Percentiles rank a stretch among this genome's conserved stretches.
These are phyloP conservation scores for Poliocrania exsul DNA, from an alignment of 2,797 vertebrate genomes.

Conservation along the genomic window DNA sequence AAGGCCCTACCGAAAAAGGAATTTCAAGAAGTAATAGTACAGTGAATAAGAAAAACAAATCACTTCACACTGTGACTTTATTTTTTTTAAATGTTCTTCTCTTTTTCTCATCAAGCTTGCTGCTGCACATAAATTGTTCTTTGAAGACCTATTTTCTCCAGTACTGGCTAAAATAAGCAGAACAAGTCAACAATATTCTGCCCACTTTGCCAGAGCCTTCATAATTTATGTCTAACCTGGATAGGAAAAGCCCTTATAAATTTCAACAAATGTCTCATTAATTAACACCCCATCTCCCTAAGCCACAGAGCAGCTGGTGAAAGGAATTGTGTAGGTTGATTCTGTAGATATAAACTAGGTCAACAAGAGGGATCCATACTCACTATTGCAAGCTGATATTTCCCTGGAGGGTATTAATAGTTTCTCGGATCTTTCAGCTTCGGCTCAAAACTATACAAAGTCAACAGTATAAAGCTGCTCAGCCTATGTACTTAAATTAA, in stretches of 20 bases:
- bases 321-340: conserved; percentile 62
- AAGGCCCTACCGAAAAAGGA: not conserved
- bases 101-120: conserved; percentile 19
- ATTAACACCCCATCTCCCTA: conserved; percentile 74
- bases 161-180: conserved; percentile 49
- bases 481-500: not conserved
- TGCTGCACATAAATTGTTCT: conserved; percentile 36
- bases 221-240: conserved; percentile 64
- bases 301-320: conserved; percentile 74
- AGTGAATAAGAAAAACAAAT: conserved; percentile 14
- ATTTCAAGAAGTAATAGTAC: not conserved
- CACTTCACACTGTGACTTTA: not conserved
- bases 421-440: conserved; percentile 47
- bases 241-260: conserved; percentile 62
- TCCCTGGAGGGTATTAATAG: conserved; percentile 59
- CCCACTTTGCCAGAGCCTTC: conserved; percentile 50
- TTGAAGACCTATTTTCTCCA: conserved; percentile 54
- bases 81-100: not conserved
- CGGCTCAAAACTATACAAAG: conserved; percentile 30
- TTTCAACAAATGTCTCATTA: conserved; percentile 75
- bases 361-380: conserved; percentile 65
- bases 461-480: conserved; percentile 25
- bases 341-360: conserved; percentile 57
- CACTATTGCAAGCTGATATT: conserved; percentile 56
- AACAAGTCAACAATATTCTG: conserved; percentile 55